A percentile compares a stretch with the other conserved stretches of the same genome.
phyloP scores from a whole-genome alignment of 2,113 vertebrate species.

The Stomatorhinus ivindoensis region DNA sequence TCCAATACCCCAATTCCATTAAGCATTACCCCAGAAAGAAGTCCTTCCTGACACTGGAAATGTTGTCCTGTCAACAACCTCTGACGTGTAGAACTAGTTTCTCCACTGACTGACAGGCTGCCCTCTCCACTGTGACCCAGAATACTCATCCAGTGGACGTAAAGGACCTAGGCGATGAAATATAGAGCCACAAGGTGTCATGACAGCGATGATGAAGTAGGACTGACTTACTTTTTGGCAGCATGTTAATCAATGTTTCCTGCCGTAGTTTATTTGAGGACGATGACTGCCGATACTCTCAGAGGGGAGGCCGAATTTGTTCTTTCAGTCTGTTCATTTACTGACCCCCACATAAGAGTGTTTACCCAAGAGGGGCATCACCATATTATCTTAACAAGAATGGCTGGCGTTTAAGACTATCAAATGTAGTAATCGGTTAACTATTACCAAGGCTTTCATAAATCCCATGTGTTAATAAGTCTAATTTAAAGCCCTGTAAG shows the following conservation, averaged over 20 bases:
- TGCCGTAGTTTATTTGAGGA: neutral
- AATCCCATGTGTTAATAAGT: neutral
- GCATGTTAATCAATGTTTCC: neutral
- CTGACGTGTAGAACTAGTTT: conserved; percentile 45
- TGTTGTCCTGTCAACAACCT: conserved; percentile 27
- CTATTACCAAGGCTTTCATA: neutral
- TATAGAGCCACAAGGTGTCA: conserved; percentile 46
- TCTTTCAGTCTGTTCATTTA: neutral
- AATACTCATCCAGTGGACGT: conserved; percentile 27
- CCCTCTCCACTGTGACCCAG: conserved; percentile 34
- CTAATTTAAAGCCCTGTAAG: neutral
- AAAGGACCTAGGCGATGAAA: conserved; percentile 51
- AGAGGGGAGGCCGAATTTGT: neutral
- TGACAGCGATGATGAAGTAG: conserved; percentile 14
- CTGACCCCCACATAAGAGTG: neutral
- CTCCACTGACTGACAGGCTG: conserved; percentile 34
- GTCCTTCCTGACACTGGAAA: neutral
- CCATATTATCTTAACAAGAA: neutral
- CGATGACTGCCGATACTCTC: neutral
- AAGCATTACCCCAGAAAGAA: neutral
- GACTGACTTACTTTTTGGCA: conserved; percentile 40
- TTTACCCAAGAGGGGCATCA: neutral
- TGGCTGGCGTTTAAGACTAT: neutral
- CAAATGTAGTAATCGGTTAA: neutral
- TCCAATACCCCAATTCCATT: conserved; percentile 5